Evolutionary conservation across 2,888 invertebrate genomes (phyloP), one percentile per base, ranked within the genome.

Genomic region (Camptogramma bilineatum): DNA sequence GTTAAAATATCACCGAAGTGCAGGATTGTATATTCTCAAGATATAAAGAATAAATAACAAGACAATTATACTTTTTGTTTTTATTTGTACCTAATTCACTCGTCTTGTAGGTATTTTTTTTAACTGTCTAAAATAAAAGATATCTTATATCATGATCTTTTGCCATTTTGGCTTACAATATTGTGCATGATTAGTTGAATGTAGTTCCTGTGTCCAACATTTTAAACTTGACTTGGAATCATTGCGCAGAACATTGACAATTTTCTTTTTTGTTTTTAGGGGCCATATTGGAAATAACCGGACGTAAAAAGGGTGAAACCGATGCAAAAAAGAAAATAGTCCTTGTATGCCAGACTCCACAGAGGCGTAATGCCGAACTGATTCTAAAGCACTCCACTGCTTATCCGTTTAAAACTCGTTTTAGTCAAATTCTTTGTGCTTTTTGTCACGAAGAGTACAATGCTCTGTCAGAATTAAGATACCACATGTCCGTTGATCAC

Each of bases 231-330:
- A 50, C n/a, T 39, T 34, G 52, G 52, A 59, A 55, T 59, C 71
- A 71, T 73, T 69, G 74, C 74, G 78, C 82, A 79, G 79, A 78
- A 81, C 73, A 90, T 83, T 91, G 88, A 91, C 90, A 83, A 83
- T 80, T 81, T 85, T 87, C 83, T 90, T 90, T 44, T 90, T 87
- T 90, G 85, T 90, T 92, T 92, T 89, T 92, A 92, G 92, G 92
- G 80, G 78, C 83, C 82, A 85, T 84, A 82, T 87, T 89, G 90
- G 88, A 87, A 86, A 86, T 89, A 77, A 85, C 83, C 74, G 84
- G 88, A 75, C 86, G 84, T 87, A 86, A 74, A 82, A 82, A 86
- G 73, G 83, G 74, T 81, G 85, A 85, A 73, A 83, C 72, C 79
- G 86, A 86, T 74, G 75, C 78, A 77, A 87, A 85, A 87, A 86